These are phyloP conservation scores for Tachystola acroxantha DNA, from an alignment of 2,888 invertebrate genomes.

Conservation along the genomic window DNA sequence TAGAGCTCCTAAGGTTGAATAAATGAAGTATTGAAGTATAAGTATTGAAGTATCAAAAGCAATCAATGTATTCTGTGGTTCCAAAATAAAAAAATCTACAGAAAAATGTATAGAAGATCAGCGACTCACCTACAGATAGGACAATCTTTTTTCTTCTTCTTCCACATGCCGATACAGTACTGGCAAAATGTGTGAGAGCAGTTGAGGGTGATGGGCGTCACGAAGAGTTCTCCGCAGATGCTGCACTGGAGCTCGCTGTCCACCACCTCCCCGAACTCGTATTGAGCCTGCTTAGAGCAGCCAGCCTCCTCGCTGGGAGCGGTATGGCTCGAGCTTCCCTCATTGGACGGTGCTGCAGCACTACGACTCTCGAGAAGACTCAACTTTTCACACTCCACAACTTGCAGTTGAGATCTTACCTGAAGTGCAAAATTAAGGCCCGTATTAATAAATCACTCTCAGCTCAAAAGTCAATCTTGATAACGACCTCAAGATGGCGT, in stretches of 20 bases:
- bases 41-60: too few relatives aligned
- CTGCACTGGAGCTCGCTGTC: slow-evolving; percentile 86
- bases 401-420: slow-evolving; percentile 47
- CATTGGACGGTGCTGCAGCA: slow-evolving; percentile 18
- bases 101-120: too few relatives aligned
- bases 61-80: too few relatives aligned
- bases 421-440: too few relatives aligned
- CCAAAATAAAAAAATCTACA: too few relatives aligned
- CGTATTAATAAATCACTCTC: too few relatives aligned
- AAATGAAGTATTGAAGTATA: too few relatives aligned
- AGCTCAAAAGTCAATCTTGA: too few relatives aligned
- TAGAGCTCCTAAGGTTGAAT: too few relatives aligned
- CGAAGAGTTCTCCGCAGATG: slow-evolving; percentile 86
- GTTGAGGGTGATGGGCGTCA: slow-evolving; percentile 82
- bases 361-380: slow-evolving; percentile 39
- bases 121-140: slow-evolving; percentile 81
- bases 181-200: slow-evolving; percentile 88
- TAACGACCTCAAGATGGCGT: too few relatives aligned
- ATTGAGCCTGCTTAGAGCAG: slow-evolving; percentile 31
- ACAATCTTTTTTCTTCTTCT: slow-evolving; percentile 82
- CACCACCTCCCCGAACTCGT: slow-evolving; percentile 76
- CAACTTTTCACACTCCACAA: slow-evolving; percentile 49
- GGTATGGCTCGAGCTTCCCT: slow-evolving; percentile 10
- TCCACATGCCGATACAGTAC: slow-evolving; percentile 84
- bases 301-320: too few relatives aligned